Base-by-base conservation (phyloP, 2,113 vertebrate species). In the Nesoenas mayeri region DNA sequence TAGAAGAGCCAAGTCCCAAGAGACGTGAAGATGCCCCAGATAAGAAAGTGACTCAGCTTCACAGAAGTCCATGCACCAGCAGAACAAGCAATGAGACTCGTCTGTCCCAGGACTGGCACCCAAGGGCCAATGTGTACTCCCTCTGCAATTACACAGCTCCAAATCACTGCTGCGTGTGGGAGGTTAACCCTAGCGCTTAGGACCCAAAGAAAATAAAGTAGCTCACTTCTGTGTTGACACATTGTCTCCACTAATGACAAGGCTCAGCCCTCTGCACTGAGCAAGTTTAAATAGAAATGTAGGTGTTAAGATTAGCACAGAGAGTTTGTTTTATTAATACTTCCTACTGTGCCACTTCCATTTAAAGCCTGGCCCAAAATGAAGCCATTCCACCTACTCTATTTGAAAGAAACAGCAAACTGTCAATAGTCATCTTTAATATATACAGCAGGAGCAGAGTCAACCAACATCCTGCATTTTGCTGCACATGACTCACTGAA, bases 171-270 rank as follows among this genome's bases (percentile, higher is more conserved):
- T 44, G 69, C 32, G 0, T 26, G 57, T 53, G 72, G 75, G 75
- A 94, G 42, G 64, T 31, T 40, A 78, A 57, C 36, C 60, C 53
- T 83, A 24, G 48, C 31, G 57, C 5, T 88, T n/a, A 16, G 2
- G 26, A 60, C 0, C 8, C 64, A 77, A 79, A 31, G 47, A 86
- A 91, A 94, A 85, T 13, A 67, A 85, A 90, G 34, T 22, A 90
- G 79, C 77, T 96, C 92, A n/a, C 40, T 92, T 71, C 81, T 75
- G 1, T 20, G 70, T 79, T 93, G 83, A 93, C 92, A 92, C 65
- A 91, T 31, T 79, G 85, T 65, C 88, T 93, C 73, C 65, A 15
- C 77, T 69, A 91, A 89, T 38, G 83, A 91, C 70, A 92, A 61
- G 58, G 53, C 73, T 89, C 70, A 38, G 29, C 32, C 62, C 64